A percentile compares a stretch with the other conserved stretches of the same genome.
Evolutionary conservation across 2,797 vertebrate genomes (phyloP).

Genomic region (Cossypha dichroa): DNA sequence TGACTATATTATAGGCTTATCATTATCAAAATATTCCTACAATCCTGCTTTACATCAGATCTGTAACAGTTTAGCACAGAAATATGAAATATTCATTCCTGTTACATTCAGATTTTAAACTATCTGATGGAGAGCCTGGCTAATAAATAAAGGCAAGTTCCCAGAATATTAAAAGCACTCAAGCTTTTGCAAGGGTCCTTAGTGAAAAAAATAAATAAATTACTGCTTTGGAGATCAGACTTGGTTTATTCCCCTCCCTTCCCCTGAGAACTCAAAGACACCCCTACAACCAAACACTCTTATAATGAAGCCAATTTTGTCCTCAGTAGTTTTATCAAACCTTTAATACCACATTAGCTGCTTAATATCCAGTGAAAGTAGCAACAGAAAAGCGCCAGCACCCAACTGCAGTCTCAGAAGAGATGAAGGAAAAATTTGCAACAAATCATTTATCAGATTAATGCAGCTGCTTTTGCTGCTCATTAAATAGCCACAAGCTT

Average conservation of each 20-base stretch:
- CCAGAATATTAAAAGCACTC: slow-evolving; percentile 64
- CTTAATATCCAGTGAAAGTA: slow-evolving; percentile 65
- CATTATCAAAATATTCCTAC: slow-evolving; percentile 72
- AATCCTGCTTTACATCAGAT: slow-evolving; percentile 63
- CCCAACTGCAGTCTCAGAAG: slow-evolving; percentile 6
- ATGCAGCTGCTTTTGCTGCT: slow-evolving; percentile 38
- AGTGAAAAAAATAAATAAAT: slow-evolving; percentile 33
- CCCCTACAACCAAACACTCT: slow-evolving; percentile 22
- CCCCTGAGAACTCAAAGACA: slow-evolving; percentile 44
- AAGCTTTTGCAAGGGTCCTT: not conserved
- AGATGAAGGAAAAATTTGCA: slow-evolving; percentile 64
- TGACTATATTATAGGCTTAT: slow-evolving; percentile 70
- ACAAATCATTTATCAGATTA: slow-evolving; percentile 67
- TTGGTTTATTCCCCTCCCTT: slow-evolving; percentile 17
- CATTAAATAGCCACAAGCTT: not conserved
- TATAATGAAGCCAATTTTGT: slow-evolving; percentile 35
- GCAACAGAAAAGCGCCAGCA: not conserved
- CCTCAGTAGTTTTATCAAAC: slow-evolving; percentile 60
- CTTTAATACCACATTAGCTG: slow-evolving; percentile 59
- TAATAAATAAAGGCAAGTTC: slow-evolving; percentile 71
- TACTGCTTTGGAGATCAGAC: not conserved
- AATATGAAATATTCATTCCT: slow-evolving; percentile 68
- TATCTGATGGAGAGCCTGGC: slow-evolving; percentile 60
- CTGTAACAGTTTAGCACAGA: slow-evolving; percentile 69
- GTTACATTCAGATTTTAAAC: slow-evolving; percentile 65